Conservation (phyloP, 2,113 vertebrate species). For the Chlorocebus sabaeus region DNA sequence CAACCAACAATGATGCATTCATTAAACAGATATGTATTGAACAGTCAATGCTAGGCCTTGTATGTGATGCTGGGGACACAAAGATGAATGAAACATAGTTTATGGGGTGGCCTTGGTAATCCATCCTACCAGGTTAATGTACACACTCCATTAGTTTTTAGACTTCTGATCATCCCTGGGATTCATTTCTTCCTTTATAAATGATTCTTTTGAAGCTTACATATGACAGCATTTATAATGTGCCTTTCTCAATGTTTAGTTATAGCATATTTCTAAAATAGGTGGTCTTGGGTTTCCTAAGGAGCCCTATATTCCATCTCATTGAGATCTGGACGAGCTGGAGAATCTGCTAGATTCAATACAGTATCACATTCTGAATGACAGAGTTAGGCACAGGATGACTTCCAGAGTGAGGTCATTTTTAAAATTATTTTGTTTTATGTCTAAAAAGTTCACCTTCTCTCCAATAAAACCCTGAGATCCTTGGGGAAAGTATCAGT, state of each 20-base stretch:
- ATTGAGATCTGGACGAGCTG: not conserved
- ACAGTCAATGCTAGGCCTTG: not conserved
- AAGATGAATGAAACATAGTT: not conserved
- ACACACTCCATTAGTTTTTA: not conserved
- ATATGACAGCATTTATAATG: not conserved
- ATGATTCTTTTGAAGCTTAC: not conserved
- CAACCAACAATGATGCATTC: slow-evolving; percentile 30
- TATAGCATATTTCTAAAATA: not conserved
- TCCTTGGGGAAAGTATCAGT: not conserved
- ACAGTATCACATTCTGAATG: not conserved
- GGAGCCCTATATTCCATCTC: not conserved
- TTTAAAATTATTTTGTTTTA: not conserved
- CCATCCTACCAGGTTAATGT: not conserved
- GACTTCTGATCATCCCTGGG: not conserved
- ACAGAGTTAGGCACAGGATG: not conserved
- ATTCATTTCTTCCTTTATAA: not conserved
- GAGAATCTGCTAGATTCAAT: not conserved
- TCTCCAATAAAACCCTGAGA: not conserved
- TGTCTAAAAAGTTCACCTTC: not conserved
- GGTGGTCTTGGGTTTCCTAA: not conserved
- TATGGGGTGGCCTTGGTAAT: not conserved
- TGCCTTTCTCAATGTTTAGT: not conserved
- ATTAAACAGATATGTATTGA: not conserved
- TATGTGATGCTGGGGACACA: not conserved
- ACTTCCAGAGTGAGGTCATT: not conserved